Percentiles rank a stretch among this genome's conserved stretches.
Conservation (phyloP, 2,113 vertebrate genomes). For the Gopherus evgoodei region DNA sequence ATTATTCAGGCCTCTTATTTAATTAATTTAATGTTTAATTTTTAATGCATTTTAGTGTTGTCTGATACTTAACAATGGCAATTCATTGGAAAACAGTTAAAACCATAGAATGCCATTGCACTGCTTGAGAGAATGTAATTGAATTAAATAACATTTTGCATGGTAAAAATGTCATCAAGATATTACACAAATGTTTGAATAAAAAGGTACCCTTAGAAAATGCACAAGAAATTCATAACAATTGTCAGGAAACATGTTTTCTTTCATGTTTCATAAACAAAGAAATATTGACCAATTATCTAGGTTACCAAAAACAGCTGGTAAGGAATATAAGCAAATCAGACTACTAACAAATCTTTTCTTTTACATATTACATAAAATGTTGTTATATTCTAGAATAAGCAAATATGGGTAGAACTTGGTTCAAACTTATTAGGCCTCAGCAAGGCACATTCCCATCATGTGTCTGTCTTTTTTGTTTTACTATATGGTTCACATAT, state of each 20-base stretch:
- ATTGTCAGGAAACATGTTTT: conserved; percentile 1
- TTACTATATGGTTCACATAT: background rate
- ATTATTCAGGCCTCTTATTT: background rate
- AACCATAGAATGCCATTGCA: background rate
- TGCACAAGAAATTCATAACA: background rate
- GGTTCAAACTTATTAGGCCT: background rate
- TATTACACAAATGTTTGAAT: background rate
- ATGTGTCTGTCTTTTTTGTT: background rate
- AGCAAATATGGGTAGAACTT: conserved; percentile 13
- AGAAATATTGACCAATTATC: background rate
- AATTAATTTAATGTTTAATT: background rate
- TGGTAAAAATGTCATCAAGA: background rate
- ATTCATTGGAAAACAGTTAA: background rate
- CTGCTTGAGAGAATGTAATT: background rate
- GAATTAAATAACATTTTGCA: background rate
- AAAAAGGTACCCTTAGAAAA: conserved; percentile 15
- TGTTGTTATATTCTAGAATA: background rate
- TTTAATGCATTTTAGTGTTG: background rate
- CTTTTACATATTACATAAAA: background rate
- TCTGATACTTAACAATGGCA: background rate
- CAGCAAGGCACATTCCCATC: background rate
- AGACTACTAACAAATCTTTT: background rate
- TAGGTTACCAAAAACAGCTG: conserved; percentile 4
- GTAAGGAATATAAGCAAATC: background rate
- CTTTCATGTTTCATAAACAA: background rate